Conservation (phyloP, 2,113 vertebrate genomes). For the Erpornis zantholeuca region DNA sequence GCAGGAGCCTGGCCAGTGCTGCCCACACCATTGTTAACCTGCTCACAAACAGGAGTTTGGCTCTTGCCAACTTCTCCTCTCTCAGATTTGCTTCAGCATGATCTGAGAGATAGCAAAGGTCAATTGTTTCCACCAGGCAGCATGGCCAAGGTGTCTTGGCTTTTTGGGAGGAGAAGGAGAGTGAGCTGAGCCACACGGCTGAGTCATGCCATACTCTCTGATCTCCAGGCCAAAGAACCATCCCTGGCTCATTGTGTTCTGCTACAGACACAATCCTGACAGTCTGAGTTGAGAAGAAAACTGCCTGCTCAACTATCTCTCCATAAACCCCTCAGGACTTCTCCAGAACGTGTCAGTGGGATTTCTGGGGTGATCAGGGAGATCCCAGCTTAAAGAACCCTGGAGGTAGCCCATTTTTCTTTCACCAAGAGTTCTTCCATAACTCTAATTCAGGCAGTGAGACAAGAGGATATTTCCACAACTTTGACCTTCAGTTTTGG, state of each 20-base stretch:
- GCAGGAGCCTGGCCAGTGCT: not conserved
- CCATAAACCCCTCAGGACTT: not conserved
- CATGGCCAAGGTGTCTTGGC: not conserved
- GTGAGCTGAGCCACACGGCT: not conserved
- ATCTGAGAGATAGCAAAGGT: not conserved
- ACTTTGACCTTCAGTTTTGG: not conserved
- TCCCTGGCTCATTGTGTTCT: not conserved
- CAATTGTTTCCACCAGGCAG: not conserved
- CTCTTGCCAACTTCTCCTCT: not conserved
- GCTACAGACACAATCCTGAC: not conserved
- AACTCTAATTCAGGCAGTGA: not conserved
- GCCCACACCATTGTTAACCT: not conserved
- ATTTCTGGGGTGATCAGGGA: not conserved
- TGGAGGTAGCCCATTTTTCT: not conserved
- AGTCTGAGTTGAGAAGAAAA: not conserved
- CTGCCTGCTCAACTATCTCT: not conserved
- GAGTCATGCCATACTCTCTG: not conserved
- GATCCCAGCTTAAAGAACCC: not conserved
- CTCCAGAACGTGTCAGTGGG: not conserved
- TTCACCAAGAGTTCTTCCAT: not conserved
- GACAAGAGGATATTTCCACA: not conserved
- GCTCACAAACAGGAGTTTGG: not conserved
- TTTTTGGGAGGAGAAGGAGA: not conserved
- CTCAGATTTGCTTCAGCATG: not conserved
- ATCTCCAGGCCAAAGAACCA: not conserved